Conservation (phyloP, 2,797 vertebrate species). For the Hippocampus kuda region DNA sequence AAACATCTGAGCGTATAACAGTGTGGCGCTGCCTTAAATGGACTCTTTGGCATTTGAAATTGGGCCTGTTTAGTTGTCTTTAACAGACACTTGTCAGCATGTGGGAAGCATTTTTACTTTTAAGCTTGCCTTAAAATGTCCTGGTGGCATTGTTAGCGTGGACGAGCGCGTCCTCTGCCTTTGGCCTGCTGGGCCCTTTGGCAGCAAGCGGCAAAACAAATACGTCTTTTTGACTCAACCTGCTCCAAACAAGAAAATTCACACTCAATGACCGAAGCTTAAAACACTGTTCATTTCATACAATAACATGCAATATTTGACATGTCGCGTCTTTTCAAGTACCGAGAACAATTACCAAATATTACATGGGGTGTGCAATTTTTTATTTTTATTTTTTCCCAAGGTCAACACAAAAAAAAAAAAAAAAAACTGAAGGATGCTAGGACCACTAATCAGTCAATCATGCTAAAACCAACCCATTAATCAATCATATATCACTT, state of each 20-base stretch:
- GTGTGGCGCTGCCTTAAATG: slow-evolving; percentile 56
- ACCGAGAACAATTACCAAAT: not conserved
- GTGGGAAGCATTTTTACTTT: slow-evolving; percentile 55
- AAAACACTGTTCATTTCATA: not conserved
- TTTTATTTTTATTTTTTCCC: too few relatives aligned
- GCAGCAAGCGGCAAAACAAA: slow-evolving; percentile 29
- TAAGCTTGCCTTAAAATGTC: slow-evolving; percentile 47
- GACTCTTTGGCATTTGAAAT: slow-evolving; percentile 58
- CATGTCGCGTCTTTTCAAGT: not conserved
- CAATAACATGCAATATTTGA: not conserved
- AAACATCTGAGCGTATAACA: slow-evolving; percentile 57
- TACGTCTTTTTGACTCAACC: slow-evolving; percentile 36
- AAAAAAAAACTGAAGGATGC: not conserved
- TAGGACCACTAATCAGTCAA: not conserved
- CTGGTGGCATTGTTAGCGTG: slow-evolving; percentile 54
- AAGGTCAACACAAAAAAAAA: not conserved
- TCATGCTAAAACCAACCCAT: not conserved
- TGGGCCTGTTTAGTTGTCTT: slow-evolving; percentile 55
- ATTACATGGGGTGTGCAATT: not conserved
- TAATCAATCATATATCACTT: not conserved
- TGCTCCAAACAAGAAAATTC: slow-evolving; percentile 18
- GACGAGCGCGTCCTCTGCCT: slow-evolving; percentile 41
- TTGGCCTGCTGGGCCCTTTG: slow-evolving; percentile 48
- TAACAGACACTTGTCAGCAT: slow-evolving; percentile 61
- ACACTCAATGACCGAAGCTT: slow-evolving; percentile 15